Conservation (phyloP, 2,888 invertebrate species). For the Cheilosia soror region DNA sequence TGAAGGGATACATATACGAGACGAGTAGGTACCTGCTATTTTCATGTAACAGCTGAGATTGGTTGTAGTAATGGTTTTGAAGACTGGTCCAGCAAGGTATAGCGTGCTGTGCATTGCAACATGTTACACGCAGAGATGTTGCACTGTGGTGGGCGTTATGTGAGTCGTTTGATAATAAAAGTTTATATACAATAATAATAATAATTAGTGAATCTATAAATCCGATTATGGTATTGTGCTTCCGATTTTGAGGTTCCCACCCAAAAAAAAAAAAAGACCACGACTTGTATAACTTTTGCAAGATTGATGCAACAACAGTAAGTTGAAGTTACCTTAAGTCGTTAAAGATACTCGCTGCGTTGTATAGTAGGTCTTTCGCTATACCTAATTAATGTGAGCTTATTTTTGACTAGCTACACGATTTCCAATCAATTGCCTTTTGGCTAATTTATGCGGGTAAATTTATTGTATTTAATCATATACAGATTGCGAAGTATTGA, state of each 20-base stretch:
- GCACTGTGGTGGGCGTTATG: constrained; percentile 33
- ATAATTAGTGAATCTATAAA: not conserved
- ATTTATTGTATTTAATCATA: too few species aligned
- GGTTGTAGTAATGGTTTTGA: constrained; percentile 3
- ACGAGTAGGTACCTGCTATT: constrained; percentile 3
- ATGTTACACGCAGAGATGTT: not conserved
- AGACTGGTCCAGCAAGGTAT: constrained; percentile 49
- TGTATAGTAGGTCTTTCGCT: not conserved
- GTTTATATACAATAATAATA: too few species aligned
- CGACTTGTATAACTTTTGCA: constrained; percentile 41
- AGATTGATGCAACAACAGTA: constrained; percentile 37
- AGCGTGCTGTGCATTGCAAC: constrained; percentile 22
- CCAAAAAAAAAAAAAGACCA: not conserved
- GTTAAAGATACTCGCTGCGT: not conserved
- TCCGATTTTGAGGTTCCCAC: constrained; percentile 9
- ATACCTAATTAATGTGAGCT: not conserved
- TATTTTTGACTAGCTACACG: not conserved
- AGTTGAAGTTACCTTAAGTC: not conserved
- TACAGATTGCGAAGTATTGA: too few species aligned
- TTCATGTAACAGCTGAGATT: constrained; percentile 27
- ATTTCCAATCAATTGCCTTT: not conserved
- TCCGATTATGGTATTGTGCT: not conserved
- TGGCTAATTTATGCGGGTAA: not conserved
- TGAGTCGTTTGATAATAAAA: not conserved
- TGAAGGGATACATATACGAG: constrained; percentile 36